Percentiles rank a stretch among this genome's conserved stretches.
These are phyloP conservation scores for Chaetodon auriga DNA, from an alignment of 2,113 vertebrate genomes.

Conservation along the genomic window DNA sequence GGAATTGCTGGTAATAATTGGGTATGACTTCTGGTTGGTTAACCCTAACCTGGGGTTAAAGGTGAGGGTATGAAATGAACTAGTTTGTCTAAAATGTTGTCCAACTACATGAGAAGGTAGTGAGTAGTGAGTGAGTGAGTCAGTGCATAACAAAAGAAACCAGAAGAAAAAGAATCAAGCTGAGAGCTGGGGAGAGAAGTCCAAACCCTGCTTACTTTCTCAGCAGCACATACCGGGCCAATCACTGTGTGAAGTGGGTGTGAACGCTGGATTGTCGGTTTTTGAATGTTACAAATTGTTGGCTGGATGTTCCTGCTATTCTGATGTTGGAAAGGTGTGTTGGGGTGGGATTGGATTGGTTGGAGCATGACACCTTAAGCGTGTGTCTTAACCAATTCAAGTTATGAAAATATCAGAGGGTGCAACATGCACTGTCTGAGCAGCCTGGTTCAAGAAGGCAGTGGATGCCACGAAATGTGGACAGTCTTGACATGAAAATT, in stretches of 20 bases:
- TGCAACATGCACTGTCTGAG: neutral
- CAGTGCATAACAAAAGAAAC: no score
- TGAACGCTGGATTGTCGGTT: neutral
- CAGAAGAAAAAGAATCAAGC: neutral
- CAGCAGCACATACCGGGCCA: neutral
- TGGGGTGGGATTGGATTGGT: neutral
- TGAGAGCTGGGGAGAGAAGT: neutral
- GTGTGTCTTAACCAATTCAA: neutral
- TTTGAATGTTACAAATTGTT: neutral
- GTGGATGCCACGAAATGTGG: neutral
- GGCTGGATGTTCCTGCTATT: neutral
- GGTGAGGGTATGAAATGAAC: no score
- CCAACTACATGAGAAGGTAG: no score
- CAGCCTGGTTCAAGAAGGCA: neutral
- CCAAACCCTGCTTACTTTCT: neutral
- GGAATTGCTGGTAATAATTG: neutral
- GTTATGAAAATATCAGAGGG: neutral
- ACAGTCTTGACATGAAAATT: slow-evolving; percentile 10
- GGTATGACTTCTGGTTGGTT: no score
- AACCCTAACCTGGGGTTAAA: no score
- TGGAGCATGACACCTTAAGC: neutral
- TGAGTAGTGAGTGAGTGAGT: no score
- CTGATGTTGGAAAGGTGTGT: no score
- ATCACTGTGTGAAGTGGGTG: neutral
- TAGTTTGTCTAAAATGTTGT: no score